These are phyloP conservation scores for Sylvia atricapilla DNA, from an alignment of 2,113 vertebrate species.

Conservation along the genomic window DNA sequence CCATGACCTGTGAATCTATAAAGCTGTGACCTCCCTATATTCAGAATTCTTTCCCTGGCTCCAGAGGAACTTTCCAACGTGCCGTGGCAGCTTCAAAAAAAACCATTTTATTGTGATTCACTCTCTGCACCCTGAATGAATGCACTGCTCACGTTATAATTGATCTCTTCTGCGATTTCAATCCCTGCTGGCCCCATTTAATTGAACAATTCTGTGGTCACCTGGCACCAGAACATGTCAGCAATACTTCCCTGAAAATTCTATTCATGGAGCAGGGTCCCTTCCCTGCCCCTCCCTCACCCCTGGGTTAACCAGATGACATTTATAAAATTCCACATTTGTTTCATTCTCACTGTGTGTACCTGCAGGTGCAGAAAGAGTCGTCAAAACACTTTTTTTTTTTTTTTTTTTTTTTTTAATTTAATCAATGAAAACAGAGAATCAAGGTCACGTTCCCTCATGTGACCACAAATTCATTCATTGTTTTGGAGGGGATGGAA, in stretches of 20 bases:
- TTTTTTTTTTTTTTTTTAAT: background rate
- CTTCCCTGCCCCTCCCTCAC: accelerated
- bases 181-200: background rate
- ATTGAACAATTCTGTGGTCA: background rate
- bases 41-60: background rate
- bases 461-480: background rate
- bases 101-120: background rate
- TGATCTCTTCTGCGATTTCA: background rate
- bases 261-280: background rate
- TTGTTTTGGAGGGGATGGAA: background rate
- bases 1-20: background rate
- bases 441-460: background rate
- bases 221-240: background rate
- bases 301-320: background rate
- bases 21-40: background rate
- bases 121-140: background rate
- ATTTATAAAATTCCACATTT: background rate
- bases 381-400: background rate
- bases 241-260: background rate
- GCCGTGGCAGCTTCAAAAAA: background rate
- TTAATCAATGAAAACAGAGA: background rate
- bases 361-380: background rate
- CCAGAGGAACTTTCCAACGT: accelerated
- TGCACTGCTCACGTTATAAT: background rate
- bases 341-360: background rate